phyloP scores from a whole-genome alignment of 2,113 vertebrate species.

The Amia ocellicauda region DNA sequence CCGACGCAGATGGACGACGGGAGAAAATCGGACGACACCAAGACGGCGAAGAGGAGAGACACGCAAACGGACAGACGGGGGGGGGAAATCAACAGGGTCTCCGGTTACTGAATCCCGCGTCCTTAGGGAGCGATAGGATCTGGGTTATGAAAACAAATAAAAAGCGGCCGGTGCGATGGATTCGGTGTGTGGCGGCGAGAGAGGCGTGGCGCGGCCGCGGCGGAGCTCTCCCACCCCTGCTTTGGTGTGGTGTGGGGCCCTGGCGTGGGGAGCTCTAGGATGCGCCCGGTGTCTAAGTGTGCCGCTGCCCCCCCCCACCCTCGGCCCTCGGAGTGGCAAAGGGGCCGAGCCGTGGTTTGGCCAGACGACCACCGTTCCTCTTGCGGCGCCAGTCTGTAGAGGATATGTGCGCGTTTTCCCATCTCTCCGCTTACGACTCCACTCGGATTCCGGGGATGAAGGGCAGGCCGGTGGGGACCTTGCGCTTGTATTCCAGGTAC shows the following conservation, averaged over 20 bases:
- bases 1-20: too few species aligned
- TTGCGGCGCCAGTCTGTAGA: slow-evolving; percentile 38
- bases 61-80: too few species aligned
- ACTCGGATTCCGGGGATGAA: slow-evolving; percentile 89
- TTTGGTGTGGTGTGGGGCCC: background rate
- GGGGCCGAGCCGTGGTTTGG: slow-evolving; percentile 27
- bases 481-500: slow-evolving; percentile 89
- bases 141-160: too few species aligned
- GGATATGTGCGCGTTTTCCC: slow-evolving; percentile 29
- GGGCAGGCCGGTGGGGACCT: slow-evolving; percentile 84
- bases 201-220: slow-evolving; percentile 8
- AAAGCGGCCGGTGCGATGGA: too few species aligned
- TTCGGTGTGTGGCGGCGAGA: background rate
- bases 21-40: too few species aligned
- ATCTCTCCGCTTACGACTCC: slow-evolving; percentile 59
- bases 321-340: slow-evolving; percentile 30
- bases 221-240: background rate
- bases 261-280: background rate
- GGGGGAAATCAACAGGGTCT: too few species aligned
- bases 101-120: too few species aligned
- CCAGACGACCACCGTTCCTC: slow-evolving; percentile 32
- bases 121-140: too few species aligned
- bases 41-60: too few species aligned
- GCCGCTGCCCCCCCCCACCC: slow-evolving; percentile 27
- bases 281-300: slow-evolving; percentile 31